Evolutionary conservation across 2,797 vertebrate species (phyloP).

Genomic region (Apogon hyalosoma): DNA sequence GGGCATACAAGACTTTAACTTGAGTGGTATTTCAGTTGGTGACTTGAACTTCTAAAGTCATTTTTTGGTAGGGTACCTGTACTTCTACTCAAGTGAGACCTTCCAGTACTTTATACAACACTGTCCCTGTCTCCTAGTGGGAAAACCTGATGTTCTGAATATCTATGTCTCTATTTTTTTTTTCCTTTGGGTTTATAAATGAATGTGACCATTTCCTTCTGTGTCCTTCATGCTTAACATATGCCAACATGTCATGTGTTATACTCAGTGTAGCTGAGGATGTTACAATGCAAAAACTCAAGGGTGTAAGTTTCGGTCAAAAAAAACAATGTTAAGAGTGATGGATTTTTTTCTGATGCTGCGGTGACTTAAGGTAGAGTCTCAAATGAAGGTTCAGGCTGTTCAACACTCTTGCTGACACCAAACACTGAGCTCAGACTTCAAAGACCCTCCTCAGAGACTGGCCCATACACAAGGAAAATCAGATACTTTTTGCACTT

Average conservation of each 20-base stretch:
- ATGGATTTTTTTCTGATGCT: background rate
- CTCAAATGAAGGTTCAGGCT: background rate
- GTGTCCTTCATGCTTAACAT: background rate
- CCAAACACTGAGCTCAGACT: constrained; percentile 17
- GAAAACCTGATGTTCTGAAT: no score
- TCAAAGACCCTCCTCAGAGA: constrained; percentile 25
- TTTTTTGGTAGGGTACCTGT: no score
- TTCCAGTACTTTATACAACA: no score
- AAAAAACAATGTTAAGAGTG: background rate
- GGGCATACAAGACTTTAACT: no score
- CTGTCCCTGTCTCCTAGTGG: no score
- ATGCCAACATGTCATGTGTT: background rate
- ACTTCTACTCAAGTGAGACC: no score
- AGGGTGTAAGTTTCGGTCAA: constrained; percentile 6
- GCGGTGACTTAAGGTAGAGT: constrained; percentile 3
- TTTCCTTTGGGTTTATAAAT: no score
- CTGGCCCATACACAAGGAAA: background rate
- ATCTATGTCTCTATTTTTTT: no score
- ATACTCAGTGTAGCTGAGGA: background rate
- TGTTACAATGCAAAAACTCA: background rate
- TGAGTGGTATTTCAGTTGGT: no score
- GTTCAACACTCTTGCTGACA: constrained; percentile 17
- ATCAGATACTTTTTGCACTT: constrained; percentile 6
- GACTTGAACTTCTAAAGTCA: no score
- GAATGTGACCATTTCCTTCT: background rate